Evolutionary conservation across 2,888 invertebrate species (phyloP).

Genomic region (Fragum fragum): DNA sequence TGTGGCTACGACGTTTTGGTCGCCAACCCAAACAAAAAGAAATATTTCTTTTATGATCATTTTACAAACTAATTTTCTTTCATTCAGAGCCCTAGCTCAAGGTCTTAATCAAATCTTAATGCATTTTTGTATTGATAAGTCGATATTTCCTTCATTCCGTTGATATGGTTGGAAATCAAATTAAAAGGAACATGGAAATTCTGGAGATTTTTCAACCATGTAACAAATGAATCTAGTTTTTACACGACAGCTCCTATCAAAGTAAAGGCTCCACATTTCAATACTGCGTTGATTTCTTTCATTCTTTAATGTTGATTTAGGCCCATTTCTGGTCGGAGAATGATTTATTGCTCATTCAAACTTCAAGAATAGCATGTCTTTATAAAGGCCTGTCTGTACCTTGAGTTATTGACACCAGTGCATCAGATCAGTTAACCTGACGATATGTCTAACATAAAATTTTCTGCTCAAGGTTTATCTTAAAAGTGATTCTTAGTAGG

Average conservation of each 20-base stretch:
- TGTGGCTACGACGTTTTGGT: no score
- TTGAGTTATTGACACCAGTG: no score
- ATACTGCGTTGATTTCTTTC: neutral
- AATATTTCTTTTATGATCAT: no score
- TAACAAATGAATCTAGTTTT: slow-evolving; percentile 3
- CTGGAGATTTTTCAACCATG: neutral
- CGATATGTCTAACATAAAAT: no score
- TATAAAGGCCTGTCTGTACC: no score
- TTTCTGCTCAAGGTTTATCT: no score
- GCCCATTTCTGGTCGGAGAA: neutral
- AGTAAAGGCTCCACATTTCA: neutral
- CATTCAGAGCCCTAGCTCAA: neutral
- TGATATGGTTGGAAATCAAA: neutral
- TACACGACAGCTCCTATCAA: neutral
- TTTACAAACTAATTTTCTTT: no score
- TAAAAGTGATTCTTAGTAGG: no score
- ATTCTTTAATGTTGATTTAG: neutral
- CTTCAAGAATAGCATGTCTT: no score
- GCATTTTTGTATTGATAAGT: neutral
- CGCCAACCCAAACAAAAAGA: no score
- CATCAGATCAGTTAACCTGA: no score
- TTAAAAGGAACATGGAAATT: slow-evolving; percentile 3
- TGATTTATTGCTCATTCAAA: no score
- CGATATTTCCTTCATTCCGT: neutral
- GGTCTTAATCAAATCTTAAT: neutral